phyloP scores from a whole-genome alignment of 2,888 invertebrate species.

The Lampropteryx suffumata region DNA sequence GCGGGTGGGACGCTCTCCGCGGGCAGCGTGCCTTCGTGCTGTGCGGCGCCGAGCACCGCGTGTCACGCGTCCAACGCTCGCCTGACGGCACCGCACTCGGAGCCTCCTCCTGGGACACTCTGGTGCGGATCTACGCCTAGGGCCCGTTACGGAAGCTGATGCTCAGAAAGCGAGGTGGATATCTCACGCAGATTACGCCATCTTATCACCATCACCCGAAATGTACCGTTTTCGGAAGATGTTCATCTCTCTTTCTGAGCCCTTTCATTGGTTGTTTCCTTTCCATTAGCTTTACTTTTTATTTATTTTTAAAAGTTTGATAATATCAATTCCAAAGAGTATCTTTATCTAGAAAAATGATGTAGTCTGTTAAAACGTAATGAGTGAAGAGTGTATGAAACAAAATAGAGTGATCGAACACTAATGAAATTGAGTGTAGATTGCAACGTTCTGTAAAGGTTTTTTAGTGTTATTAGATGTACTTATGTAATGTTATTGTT shows the following conservation, averaged over 20 bases:
- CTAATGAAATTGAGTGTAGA: neutral
- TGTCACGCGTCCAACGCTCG: conserved; percentile 95
- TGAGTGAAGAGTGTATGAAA: neutral
- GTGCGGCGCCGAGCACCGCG: conserved; percentile 98
- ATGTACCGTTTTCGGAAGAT: too few species aligned
- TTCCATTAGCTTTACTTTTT: too few species aligned
- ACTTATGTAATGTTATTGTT: neutral
- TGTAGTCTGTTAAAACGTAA: neutral
- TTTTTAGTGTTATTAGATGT: neutral
- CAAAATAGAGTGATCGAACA: neutral
- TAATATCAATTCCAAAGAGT: neutral
- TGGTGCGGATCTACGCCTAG: conserved; percentile 24
- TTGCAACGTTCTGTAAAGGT: neutral
- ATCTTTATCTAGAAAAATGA: neutral
- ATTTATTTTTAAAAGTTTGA: neutral
- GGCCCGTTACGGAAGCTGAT: too few species aligned
- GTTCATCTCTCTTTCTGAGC: too few species aligned
- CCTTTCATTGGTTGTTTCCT: too few species aligned
- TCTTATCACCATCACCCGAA: too few species aligned
- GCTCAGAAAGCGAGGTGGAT: too few species aligned
- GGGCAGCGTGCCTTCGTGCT: conserved; percentile 94
- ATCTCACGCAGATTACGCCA: too few species aligned
- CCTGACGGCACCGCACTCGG: conserved; percentile 99
- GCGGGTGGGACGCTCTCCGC: conserved; percentile 99
- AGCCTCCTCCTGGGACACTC: conserved; percentile 95